Base-by-base conservation (phyloP, 1,140 invertebrate genomes). In the Choristoneura fumiferana region DNA sequence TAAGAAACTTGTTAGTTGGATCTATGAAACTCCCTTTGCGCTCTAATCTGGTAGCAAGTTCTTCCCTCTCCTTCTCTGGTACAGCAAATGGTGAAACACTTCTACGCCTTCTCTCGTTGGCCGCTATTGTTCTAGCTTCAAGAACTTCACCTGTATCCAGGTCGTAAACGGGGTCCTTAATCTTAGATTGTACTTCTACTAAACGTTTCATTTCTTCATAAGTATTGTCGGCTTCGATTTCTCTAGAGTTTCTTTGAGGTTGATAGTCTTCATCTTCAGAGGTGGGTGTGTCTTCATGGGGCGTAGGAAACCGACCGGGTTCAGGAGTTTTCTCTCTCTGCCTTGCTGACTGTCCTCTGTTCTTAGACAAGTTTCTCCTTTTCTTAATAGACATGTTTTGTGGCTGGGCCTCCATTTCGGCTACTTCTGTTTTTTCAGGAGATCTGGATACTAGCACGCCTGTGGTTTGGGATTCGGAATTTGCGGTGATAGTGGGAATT, bases 251-350 rank as follows among this genome's bases (percentile, higher is more conserved):
- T n/a, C 75, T 71, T 53, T 71, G 66, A 15, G 78, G 72, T 54
- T 65, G 68, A 1, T 45, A 8, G 15, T 90, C 87, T 68, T 90
- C 89, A 62, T 90, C 89, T 45, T 90, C 89, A 10, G 84, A 85
- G 22, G 89, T 89, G 45, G 81, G 81, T 36, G 81, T 89, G 55
- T 90, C 89, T 77, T 90, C 86, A 34, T 85, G 77, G 37, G 86
- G 75, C 9, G 81, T 59, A 54, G 62, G 62, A 56, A 71, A 67
- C 67, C 81, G 78, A 45, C 85, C 76, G 2, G 90, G 88, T 69
- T 91, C 90, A 22, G 91, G 91, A n/a, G 91, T 92, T 64, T 92
- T 91, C 65, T 92, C 91, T 57, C 91, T 84, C 39, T 90, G 89
- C 40, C 77, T 84, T n/a, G 81, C 78, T 55, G 69, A 71, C 64